Evolutionary conservation across 2,888 invertebrate genomes (phyloP), one percentile per base, ranked within the genome.

Genomic region (Buathra laborator): DNA sequence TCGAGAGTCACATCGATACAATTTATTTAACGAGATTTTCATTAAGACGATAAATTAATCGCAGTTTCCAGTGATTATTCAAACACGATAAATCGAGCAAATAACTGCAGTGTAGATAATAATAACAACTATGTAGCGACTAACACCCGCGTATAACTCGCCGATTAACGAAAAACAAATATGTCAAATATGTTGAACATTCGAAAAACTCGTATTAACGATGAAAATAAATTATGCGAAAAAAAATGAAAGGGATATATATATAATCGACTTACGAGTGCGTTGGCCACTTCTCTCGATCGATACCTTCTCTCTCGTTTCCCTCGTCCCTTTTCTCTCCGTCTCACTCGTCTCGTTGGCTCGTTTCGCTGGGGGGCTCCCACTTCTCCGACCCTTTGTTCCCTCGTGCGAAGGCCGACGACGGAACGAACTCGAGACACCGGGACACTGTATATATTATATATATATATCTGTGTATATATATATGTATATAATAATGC

Each of bases 231-330:
- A 62, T 16, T 53, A 51, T 16, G n/a, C 56, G 29, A 6, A 29
- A 53, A 51, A 66, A 24, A 81, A 84, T 78, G 84, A 66, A 66
- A 86, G 85, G 9, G 2, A 56, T 10, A 10, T 10, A 56, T 56
- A 9, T 86, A 83, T 87, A 89, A 91, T 91, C 87, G 89, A 91
- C 91, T 91, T 88, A 91, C 90, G 48, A 70, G 88, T 89, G 87
- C 88, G 86, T 87, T 82, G 80, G 86, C 29, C 29, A 78, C 80
- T 78, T 78, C 71, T 89, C 81, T 90, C 90, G 90, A 90, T 91
- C 91, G 91, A 91, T 91, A 91, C 10, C 87, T 84, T 86, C 87
- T 87, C 76, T 75, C 80, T 76, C 87, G 68, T 76, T 84, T 75
- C 44, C 53, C 78, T 86, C 81, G 84, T 84, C 84, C 83, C 79